Evolutionary conservation across 92 coral and sea anemone species (phyloP).

Genomic region (Palythoa grandiflora): DNA sequence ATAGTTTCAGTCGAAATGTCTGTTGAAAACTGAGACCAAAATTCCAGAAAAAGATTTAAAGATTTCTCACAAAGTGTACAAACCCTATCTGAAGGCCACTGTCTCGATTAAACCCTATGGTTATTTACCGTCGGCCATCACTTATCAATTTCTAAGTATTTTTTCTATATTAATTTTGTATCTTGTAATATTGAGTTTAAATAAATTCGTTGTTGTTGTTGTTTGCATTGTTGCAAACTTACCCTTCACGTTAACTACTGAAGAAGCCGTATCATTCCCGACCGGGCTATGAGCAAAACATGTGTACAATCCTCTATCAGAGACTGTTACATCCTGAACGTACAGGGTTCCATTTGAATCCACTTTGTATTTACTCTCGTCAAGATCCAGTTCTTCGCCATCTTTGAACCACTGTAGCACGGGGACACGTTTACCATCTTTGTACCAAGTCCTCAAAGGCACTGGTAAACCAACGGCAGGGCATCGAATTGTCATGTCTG

Average conservation of each 20-base stretch:
- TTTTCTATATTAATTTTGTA: too few species aligned
- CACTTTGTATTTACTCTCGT: conserved; percentile 15
- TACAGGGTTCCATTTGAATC: conserved; percentile 39
- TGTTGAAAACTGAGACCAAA: too few species aligned
- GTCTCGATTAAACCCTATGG: too few species aligned
- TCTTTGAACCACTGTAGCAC: conserved; percentile 34
- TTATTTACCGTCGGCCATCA: too few species aligned
- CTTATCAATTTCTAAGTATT: too few species aligned
- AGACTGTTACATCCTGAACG: conserved; percentile 19
- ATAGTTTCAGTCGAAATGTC: too few species aligned
- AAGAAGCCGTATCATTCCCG: conserved; percentile 63
- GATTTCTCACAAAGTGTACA: too few species aligned
- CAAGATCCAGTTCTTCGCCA: conserved; percentile 12
- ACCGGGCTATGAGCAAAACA: conserved; percentile 74
- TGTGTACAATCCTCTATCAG: conserved; percentile 71
- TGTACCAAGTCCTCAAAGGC: conserved; percentile 74
- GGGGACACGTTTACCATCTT: conserved; percentile 58
- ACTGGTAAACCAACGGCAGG: conserved; percentile 81
- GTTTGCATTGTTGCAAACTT: conserved; percentile 2
- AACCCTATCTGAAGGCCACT: too few species aligned
- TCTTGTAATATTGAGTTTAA: too few species aligned
- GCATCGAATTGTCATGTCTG: conserved; percentile 74
- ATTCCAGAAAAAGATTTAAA: too few species aligned
- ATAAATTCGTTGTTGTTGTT: neutral
- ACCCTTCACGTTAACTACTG: conserved; percentile 69